Evolutionary conservation across 2,797 vertebrate species (phyloP), one percentile per base, ranked within the genome.

Genomic region (Allobates femoralis): DNA sequence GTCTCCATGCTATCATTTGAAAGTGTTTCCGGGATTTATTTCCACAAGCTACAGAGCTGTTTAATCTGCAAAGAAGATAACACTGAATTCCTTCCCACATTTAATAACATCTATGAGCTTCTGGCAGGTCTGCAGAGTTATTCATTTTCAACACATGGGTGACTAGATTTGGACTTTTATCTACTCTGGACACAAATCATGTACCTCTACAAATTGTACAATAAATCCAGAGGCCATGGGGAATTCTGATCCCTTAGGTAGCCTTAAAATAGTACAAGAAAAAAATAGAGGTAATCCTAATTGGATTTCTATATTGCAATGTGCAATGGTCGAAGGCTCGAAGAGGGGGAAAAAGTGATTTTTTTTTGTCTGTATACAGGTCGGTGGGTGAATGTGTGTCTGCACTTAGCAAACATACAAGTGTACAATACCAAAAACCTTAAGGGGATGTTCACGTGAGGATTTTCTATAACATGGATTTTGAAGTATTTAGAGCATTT

Each of bases 1-100:
- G 50, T 87, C 78, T 46, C 74, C 53, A 79, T 79, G 58, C 76
- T 85, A 80, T 83, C 30, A 90, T 53, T 55, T 89, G 34, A 86
- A 90, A 89, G 88, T 11, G 34, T 84, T 91, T 91, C 85, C 75
- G 87, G 81, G 71, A 87, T 90, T 89, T 90, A 91, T 79, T 90
- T 87, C 84, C 79, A 84, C 8, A 85, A 67, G 34, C 67, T 83
- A 89, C 83, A 89, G 56, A 86, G 23, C 5, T 88, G 64, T 88
- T 91, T 90, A 86, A 90, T 90, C 83, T 89, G 80, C 88, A 90
- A 90, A 89, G 5, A 78, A 90, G 88, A 91, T 88, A 87, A 91
- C 88, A 26, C 79, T 88, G 83, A 90, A 90, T 92, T 91, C 26
- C 88, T 90, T 87, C 56, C 80, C 82, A 64, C 60, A 12, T 88